These are phyloP conservation scores for Scyliorhinus canicula DNA, from an alignment of 2,797 vertebrate species.

Conservation along the genomic window DNA sequence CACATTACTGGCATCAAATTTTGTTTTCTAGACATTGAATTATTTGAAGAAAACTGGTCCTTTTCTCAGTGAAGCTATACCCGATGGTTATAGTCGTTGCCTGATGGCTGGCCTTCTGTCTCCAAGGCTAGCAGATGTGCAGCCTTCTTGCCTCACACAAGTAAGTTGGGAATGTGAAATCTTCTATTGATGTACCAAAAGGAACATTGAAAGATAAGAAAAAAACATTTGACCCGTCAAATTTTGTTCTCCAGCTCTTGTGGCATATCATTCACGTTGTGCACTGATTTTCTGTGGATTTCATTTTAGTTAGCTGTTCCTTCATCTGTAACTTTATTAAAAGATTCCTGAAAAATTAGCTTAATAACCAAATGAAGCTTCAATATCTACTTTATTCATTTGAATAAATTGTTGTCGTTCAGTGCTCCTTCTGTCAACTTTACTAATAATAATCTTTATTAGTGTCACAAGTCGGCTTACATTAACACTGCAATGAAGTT, in stretches of 20 bases:
- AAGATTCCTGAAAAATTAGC: neutral
- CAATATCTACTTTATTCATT: neutral
- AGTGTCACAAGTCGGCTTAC: too few species aligned
- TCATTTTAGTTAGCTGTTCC: neutral
- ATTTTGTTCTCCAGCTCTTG: neutral
- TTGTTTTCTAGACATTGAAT: conserved; percentile 70
- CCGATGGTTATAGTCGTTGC: conserved; percentile 78
- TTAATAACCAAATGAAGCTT: neutral
- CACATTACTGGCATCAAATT: conserved; percentile 29
- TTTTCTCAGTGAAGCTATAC: conserved; percentile 75
- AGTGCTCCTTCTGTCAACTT: neutral
- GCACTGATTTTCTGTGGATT: neutral
- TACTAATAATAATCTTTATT: too few species aligned
- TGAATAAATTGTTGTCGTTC: neutral
- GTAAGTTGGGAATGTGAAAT: conserved; percentile 48
- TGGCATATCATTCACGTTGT: neutral
- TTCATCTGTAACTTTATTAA: neutral
- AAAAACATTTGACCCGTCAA: neutral
- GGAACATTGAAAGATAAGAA: neutral
- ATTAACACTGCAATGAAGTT: too few species aligned
- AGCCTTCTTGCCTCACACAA: conserved; percentile 70
- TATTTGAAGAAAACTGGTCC: conserved; percentile 83
- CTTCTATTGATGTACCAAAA: neutral
- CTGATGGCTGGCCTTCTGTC: conserved; percentile 87
- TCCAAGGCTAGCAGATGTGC: conserved; percentile 72